Base-by-base conservation (phyloP, 2,888 invertebrate genomes). In the Dryomyza anilis region DNA sequence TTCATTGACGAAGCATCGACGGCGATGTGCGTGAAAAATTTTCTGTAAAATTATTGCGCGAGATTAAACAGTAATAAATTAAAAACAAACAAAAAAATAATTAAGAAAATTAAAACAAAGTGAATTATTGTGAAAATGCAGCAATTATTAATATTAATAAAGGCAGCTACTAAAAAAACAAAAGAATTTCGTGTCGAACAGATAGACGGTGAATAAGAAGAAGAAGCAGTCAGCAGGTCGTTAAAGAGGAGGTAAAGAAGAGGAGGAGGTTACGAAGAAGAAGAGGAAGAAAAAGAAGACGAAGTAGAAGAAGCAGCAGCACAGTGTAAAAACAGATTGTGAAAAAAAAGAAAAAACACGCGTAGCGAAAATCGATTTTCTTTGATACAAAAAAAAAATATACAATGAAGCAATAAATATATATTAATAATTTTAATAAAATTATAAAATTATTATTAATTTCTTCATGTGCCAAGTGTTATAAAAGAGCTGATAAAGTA, bases 311-410 rank as follows among this genome's bases (percentile, higher is more conserved):
- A 48, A 48, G 46, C 16, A 48, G 46, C 5, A 48, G 39, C 12
- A n/a, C n/a, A 56, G 36, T 39, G 36, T 19, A 43, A 21, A 48
- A 63, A 39, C 29, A 21, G 50, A 60, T 23, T 21, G 53, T 52
- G 43, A n/a, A n/a, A n/a, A n/a, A n/a, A n/a, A n/a, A n/a, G 23
- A 48, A 56, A 63, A 56, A 39, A 36, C 36, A 48, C 55, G 25
- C 19, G 25, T 19, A 46, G 16, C 16, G 33, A 48, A 48, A 55
- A 63, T 63, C 56, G 56, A 55, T 63, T 63, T 33, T 63, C 56
- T 30, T 21, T 21, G 7, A 59, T 58, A 23, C 36, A 55, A 23
- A 39, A 25, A 39, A 39, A 43, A 57, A 43, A n/a, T n/a, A n/a
- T n/a, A n/a, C n/a, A n/a, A n/a, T n/a, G n/a, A n/a, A n/a, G n/a